Base-by-base conservation (phyloP, 2,888 invertebrate species). In the Tenthredo distinguenda region DNA sequence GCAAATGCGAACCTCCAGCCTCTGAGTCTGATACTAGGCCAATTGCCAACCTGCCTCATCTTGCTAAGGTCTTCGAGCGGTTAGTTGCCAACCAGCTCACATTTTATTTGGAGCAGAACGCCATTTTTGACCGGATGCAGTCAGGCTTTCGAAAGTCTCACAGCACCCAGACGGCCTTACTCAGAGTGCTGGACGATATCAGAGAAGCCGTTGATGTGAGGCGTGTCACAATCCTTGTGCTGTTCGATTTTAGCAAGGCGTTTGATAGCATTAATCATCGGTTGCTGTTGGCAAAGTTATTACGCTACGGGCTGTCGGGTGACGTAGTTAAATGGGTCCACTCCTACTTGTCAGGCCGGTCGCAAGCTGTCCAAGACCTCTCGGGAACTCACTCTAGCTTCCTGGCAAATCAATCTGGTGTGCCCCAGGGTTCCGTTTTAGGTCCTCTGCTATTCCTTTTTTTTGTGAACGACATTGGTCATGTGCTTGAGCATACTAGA, bases 391-490 rank as follows among this genome's bases (percentile, higher is more conserved):
- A 47, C 15, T 6, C 47, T 2, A 5, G 2, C 31, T 65, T 65
- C 6, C 6, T 65, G 31, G 21, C 31, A 7, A 31, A 26, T 2
- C 9, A 65, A 1, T 65, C 65, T 9, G 71, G 34, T 5, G 71
- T 72, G 15, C 71, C 71, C 0, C 71, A 37, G n/a, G 71, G 71
- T 2, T 37, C 40, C 0, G 84, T 87, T 0, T 68, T 85, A 0
- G 84, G 86, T 3, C 0, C 86, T 65, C 0, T n/a, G 83, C 0
- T n/a, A 62, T 84, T 86, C 12, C 65, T 76, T 1, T 40, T 85
- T 5, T 84, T 47, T 10, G 72, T 85, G 0, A 86, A 84, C n/a
- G 86, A 85, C 10, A 81, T 85, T 9, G 72, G 62, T 0, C n/a
- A 31, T 0, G n/a, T 58, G 2, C 18, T 86, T 2, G 0, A n/a